These are phyloP conservation scores for Philereme transversata DNA, from an alignment of 2,888 invertebrate genomes.

Conservation along the genomic window DNA sequence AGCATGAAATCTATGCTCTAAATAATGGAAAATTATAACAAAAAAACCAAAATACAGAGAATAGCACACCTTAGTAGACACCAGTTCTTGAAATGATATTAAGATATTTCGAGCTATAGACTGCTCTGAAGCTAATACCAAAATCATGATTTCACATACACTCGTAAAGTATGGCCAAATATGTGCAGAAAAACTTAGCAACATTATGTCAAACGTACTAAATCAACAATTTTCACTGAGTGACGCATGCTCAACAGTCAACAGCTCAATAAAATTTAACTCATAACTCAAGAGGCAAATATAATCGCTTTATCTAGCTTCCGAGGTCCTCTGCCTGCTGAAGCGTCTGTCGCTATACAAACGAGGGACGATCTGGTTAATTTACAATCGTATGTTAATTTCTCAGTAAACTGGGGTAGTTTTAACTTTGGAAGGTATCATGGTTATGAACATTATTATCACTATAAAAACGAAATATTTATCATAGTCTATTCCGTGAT, in stretches of 20 bases:
- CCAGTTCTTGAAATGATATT: too few species aligned
- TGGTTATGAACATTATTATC: too few species aligned
- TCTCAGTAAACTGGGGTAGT: too few species aligned
- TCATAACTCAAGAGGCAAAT: neutral
- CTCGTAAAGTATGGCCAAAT: slow-evolving; percentile 5
- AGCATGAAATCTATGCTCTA: neutral
- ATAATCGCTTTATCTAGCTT: slow-evolving; percentile 6
- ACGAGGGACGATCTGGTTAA: too few species aligned
- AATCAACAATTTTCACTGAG: slow-evolving; percentile 7
- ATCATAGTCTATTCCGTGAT: too few species aligned
- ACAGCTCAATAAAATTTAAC: slow-evolving; percentile 2
- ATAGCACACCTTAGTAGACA: neutral
- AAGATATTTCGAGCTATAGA: too few species aligned
- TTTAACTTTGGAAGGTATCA: too few species aligned
- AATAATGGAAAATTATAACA: neutral
- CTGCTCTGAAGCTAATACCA: neutral
- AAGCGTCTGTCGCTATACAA: neutral
- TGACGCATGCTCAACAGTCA: neutral
- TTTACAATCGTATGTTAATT: too few species aligned
- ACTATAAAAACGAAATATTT: too few species aligned
- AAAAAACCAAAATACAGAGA: neutral
- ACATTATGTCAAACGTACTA: slow-evolving; percentile 6
- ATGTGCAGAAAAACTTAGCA: slow-evolving; percentile 7
- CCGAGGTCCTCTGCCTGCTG: slow-evolving; percentile 2
- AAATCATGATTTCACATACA: slow-evolving; percentile 8